phyloP scores from a whole-genome alignment of 1,140 invertebrate species.

The Drosophila nasuta region DNA sequence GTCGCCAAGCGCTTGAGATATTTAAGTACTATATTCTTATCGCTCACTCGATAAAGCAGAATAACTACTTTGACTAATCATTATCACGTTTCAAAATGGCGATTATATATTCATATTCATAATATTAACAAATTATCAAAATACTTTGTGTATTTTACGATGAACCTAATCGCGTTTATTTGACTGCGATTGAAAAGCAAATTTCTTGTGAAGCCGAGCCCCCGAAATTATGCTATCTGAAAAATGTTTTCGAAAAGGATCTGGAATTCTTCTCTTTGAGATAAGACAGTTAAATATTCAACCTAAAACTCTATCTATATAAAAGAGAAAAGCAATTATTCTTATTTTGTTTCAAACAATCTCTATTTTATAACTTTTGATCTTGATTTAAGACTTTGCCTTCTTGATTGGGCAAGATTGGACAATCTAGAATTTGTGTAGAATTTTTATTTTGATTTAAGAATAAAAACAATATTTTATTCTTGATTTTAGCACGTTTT shows the following conservation, averaged over 20 bases:
- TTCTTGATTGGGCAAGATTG: too few relatives aligned
- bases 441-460: too few relatives aligned
- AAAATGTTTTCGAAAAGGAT: background rate
- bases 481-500: too few relatives aligned
- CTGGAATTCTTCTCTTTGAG: background rate
- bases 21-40: constrained; percentile 8
- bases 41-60: background rate
- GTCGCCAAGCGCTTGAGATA: constrained; percentile 5
- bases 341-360: too few relatives aligned
- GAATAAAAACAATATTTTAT: too few relatives aligned
- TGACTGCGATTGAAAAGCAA: background rate
- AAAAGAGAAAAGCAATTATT: too few relatives aligned
- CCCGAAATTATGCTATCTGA: background rate
- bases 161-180: background rate
- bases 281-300: too few relatives aligned
- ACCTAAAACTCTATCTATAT: too few relatives aligned
- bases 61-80: background rate
- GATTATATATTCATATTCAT: constrained; percentile 13
- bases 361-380: too few relatives aligned
- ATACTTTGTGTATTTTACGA: background rate
- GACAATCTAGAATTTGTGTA: too few relatives aligned
- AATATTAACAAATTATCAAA: background rate
- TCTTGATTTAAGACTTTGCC: too few relatives aligned
- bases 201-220: background rate
- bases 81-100: background rate